Evolutionary conservation across 2,797 vertebrate species (phyloP), one percentile per base, ranked within the genome.

Genomic region (Garrulus glandarius): DNA sequence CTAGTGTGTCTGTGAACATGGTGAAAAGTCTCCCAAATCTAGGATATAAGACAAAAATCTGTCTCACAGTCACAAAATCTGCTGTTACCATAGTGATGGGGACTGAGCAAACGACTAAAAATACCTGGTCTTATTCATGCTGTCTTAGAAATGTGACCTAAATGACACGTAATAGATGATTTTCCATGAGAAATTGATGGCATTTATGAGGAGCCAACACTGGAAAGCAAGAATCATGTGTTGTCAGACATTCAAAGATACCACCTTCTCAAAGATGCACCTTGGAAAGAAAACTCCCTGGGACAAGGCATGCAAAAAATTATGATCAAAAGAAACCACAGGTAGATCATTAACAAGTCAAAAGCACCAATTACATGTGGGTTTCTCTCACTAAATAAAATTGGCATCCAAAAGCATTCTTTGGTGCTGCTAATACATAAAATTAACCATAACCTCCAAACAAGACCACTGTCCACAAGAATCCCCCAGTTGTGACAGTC

Each of bases 21-120:
- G 59, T 20, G 27, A 65, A 63, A 94, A 94, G 86, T 92, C 67
- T 95, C 72, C 74, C 85, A 96, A 95, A 96, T 76, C 87, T 95
- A 93, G 78, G 84, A 91, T 94, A 65, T 84, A 87, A 96, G 65
- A 93, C 55, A 81, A 95, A 97, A 97, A 89, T 90, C 83, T 95
- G 81, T 93, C 90, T 93, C 81, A 32, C 52, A 76, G 87, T 93
- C 92, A 95, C 65, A 96, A 95, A 87, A 89, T 86, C 87, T 94
- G 90, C 89, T 81, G 97, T 97, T 97, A 96, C 97, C 97, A 98
- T 97, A 97, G 97, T 67, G 92, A 97, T 92, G 82, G 91, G 87
- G 91, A 96, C 84, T 77, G 91, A 95, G 84, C 68, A 95, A 91
- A 91, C 0, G 84, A 84, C 94, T 97, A 96, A 97, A 98, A 98